phyloP scores from a whole-genome alignment of 2,888 invertebrate genomes.

The Lumbricus terrestris region DNA sequence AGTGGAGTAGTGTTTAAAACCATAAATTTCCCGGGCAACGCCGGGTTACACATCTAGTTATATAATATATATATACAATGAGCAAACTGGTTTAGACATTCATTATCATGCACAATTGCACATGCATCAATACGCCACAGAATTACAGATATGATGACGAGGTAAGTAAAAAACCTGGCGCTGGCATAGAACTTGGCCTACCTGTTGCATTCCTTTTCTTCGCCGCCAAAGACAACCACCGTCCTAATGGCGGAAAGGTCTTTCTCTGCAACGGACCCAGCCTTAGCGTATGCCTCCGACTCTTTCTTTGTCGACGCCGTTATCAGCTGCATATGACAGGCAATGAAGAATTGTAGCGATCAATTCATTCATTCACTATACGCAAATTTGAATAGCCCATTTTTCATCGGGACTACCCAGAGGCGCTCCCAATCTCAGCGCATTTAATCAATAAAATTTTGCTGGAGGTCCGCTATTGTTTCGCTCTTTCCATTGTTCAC shows the following conservation, averaged over 20 bases:
- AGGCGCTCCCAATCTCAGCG: no score
- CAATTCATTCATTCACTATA: neutral
- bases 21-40: no score
- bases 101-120: neutral
- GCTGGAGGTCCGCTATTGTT: no score
- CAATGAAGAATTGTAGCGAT: neutral
- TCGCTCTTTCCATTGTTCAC: neutral
- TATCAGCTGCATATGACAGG: no score
- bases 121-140: neutral
- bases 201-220: conserved; percentile 55
- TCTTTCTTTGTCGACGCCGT: conserved; percentile 48
- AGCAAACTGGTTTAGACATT: no score
- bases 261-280: conserved; percentile 58
- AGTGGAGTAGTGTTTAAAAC: no score
- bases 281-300: conserved; percentile 67
- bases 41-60: no score
- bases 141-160: neutral
- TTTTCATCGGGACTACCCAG: no score
- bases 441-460: no score
- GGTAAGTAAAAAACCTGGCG: neutral
- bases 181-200: conserved; percentile 34
- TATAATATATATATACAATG: no score
- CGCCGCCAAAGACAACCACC: conserved; percentile 58
- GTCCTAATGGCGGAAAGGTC: conserved; percentile 58
- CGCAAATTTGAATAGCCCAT: no score